Conservation (phyloP, 2,797 vertebrate species). For the Gymnoscopelus microlampas region DNA sequence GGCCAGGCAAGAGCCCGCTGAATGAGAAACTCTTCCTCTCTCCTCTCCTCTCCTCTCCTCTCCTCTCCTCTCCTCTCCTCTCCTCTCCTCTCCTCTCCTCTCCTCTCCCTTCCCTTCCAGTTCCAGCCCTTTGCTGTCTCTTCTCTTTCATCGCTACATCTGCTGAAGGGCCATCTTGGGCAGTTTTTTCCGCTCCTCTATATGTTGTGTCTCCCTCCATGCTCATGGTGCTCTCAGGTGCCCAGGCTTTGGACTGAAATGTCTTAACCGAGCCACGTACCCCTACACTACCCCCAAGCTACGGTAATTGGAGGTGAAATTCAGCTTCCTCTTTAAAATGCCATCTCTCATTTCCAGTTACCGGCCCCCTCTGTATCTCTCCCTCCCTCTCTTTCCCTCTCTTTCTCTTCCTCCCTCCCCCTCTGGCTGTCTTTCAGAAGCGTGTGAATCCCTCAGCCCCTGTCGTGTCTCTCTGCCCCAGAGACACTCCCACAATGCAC, state of each 20-base stretch:
- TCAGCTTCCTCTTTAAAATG: conserved; percentile 87
- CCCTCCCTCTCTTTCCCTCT: conserved; percentile 32
- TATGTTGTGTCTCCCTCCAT: conserved; percentile 70
- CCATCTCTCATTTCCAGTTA: conserved; percentile 87
- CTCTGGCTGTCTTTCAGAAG: conserved; percentile 80
- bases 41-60: not conserved
- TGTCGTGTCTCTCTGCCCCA: conserved; percentile 77
- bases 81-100: not conserved
- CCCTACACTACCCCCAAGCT: conserved; percentile 84
- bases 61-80: not conserved
- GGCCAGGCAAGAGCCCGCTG: conserved; percentile 69
- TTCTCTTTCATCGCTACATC: not conserved
- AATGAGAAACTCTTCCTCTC: conserved; percentile 60
- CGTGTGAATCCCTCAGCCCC: conserved; percentile 81
- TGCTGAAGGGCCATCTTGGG: conserved; percentile 7
- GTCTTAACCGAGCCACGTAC: conserved; percentile 83
- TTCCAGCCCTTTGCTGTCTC: not conserved
- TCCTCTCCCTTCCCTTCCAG: not conserved
- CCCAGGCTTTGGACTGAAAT: conserved; percentile 79
- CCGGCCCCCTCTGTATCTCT: conserved; percentile 74
- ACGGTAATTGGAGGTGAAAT: conserved; percentile 88
- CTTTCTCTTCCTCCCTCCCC: conserved; percentile 56
- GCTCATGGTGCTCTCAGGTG: conserved; percentile 74
- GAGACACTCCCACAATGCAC: conserved; percentile 82
- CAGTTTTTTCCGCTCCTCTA: conserved; percentile 35